Conservation (phyloP, 2,797 vertebrate genomes). For the Anguilla megastoma region DNA sequence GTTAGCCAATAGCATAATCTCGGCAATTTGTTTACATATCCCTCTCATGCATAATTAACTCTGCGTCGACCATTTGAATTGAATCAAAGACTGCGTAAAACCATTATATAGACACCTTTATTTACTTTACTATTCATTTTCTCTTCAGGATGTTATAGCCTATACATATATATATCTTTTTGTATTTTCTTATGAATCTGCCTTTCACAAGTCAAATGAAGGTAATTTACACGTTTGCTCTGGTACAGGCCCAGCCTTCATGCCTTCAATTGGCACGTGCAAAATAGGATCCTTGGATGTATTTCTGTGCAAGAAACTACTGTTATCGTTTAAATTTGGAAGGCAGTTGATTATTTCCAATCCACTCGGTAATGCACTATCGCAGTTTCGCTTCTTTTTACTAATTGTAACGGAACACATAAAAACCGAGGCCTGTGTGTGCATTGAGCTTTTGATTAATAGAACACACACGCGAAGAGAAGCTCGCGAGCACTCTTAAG, state of each 20-base stretch:
- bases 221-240: conserved; percentile 21
- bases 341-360: neutral
- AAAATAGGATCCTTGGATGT: conserved; percentile 61
- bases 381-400: neutral
- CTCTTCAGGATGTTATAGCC: neutral
- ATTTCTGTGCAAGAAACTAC: conserved; percentile 48
- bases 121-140: neutral
- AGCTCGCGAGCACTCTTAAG: neutral
- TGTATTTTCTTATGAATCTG: neutral
- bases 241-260: conserved; percentile 21
- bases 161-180: neutral
- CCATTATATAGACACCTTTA: neutral
- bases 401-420: neutral
- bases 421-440: neutral
- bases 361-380: neutral
- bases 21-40: neutral
- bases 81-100: neutral
- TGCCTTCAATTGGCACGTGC: conserved; percentile 56
- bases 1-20: neutral
- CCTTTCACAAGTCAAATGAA: conserved; percentile 37
- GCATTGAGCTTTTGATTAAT: neutral
- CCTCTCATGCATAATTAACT: neutral
- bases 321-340: neutral
- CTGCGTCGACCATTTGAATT: neutral
- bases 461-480: neutral